Evolutionary conservation across 2,888 invertebrate species (phyloP).

Genomic region (Embidobia sp.): DNA sequence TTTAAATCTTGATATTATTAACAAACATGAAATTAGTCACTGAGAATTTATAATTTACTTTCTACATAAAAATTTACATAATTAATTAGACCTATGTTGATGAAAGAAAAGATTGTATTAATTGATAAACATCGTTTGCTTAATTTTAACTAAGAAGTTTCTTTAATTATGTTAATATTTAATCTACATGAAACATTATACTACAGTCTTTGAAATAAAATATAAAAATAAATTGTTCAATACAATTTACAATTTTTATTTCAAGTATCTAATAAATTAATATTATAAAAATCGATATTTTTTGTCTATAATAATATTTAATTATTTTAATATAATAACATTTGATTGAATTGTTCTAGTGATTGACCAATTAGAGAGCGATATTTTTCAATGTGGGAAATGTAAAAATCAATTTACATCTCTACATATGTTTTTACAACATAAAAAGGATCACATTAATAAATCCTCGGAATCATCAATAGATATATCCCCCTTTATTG

Average conservation of each 20-base stretch:
- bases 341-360: constrained; percentile 65
- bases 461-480: constrained; percentile 77
- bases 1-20: no score
- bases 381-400: constrained; percentile 87
- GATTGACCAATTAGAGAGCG: constrained; percentile 84
- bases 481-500: constrained; percentile 78
- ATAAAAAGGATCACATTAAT: constrained; percentile 82
- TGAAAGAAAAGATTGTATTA: no score
- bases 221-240: not conserved
- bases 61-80: no score
- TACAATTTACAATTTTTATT: no score
- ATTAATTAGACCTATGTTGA: no score
- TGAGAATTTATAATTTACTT: no score
- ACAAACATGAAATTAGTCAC: no score
- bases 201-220: not conserved
- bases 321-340: not conserved
- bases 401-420: constrained; percentile 86
- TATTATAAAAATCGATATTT: no score
- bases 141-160: no score
- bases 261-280: no score
- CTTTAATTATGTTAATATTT: no score
- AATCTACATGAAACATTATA: not conserved
- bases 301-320: not conserved
- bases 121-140: no score
- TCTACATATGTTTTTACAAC: constrained; percentile 84